These are phyloP conservation scores for Reinhardtius hippoglossoides DNA, from an alignment of 2,113 vertebrate species.

Conservation along the genomic window DNA sequence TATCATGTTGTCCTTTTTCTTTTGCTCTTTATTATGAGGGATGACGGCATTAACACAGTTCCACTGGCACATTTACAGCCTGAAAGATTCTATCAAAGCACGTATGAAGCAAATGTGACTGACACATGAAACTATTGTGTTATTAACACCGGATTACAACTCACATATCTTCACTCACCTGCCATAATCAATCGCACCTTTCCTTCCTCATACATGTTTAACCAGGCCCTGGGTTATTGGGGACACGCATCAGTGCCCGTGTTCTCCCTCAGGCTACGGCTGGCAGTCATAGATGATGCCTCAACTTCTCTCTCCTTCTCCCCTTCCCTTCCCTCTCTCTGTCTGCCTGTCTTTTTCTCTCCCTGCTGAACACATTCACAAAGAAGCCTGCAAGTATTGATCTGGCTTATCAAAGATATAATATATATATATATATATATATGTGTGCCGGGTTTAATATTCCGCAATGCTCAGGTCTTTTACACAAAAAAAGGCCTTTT, in stretches of 20 bases:
- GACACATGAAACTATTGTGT: conserved; percentile 19
- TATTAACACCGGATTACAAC: conserved; percentile 20
- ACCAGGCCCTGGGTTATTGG: conserved; percentile 53
- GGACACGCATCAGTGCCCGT: conserved; percentile 56
- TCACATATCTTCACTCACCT: conserved; percentile 34
- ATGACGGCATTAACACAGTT: too few species aligned
- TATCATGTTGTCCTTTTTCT: too few species aligned
- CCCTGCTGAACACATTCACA: conserved; percentile 21
- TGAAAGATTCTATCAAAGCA: background rate
- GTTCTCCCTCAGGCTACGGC: conserved; percentile 57
- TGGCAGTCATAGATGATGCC: conserved; percentile 62
- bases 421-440: background rate
- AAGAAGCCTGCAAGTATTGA: conserved; percentile 3
- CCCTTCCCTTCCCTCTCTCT: background rate
- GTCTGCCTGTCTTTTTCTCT: conserved; percentile 17
- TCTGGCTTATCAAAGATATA: background rate
- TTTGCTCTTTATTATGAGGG: too few species aligned
- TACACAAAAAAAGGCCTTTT: background rate
- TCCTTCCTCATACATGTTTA: conserved; percentile 50
- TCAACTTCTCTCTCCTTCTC: conserved; percentile 31
- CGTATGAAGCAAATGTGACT: background rate
- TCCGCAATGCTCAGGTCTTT: background rate
- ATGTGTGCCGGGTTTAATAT: background rate
- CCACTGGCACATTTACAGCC: too few species aligned
- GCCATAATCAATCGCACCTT: conserved; percentile 42